Base-by-base conservation (phyloP, 2,797 vertebrate genomes). In the Crenuchus spilurus region DNA sequence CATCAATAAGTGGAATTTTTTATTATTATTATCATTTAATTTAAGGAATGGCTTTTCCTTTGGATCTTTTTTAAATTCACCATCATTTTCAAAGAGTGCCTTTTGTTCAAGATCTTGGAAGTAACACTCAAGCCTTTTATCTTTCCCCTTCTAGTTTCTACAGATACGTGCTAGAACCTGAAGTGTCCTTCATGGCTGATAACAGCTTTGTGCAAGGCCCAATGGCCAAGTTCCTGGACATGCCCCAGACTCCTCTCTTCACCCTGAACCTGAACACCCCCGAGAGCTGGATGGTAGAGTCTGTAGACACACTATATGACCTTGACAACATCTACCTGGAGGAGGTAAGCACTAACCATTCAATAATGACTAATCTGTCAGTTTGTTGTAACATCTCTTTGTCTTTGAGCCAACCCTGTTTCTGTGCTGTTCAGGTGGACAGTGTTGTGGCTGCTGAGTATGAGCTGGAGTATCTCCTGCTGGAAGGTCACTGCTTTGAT, bases 231-330 rank as follows among this genome's bases (percentile, higher is more conserved):
- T 99, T 99, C 87, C 84, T 98, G 85, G 98, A 99, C 90, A 98
- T 99, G 98, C 98, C 98, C 13, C 96, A 97, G 72, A 94, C 96
- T 64, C 97, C 96, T 0, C 89, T 99, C 49, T 99, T 99, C 84
- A 99, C 98, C 52, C 86, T 99, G 83, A 98, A 97, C 88, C 89
- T 98, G 51, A 97, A 97, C 87, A 97, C 96, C 9, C 97, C 98
- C 0, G 98, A 99, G 87, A 97, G 95, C 75, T 99, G 98, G 98
- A 99, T 99, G 96, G 96, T 99, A 20, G 97, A 99, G 83, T 98
- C 98, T 7, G 96, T 99, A 58, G 90, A 87, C 84, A 97, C 98
- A 3, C 95, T 95, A 0, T 98, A 99, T 35, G 98, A 99, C 90
- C 92, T 99, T 83, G 98, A 99, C 86, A 99, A 99, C 86, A 99